These are phyloP conservation scores for Poecilia velifera DNA, from an alignment of 2,797 vertebrate genomes.

Conservation along the genomic window DNA sequence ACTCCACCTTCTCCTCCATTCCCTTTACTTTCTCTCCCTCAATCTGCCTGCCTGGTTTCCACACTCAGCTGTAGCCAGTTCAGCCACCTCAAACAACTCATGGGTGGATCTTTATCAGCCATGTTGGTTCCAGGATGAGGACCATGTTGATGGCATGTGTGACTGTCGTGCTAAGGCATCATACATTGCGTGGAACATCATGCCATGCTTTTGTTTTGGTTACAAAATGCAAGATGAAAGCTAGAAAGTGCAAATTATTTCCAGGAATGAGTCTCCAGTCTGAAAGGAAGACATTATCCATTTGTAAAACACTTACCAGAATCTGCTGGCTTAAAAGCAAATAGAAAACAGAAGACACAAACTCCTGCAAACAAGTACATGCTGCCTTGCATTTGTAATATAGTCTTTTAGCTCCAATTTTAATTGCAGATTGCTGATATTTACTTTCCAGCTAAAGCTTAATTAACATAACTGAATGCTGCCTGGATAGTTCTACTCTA, in stretches of 20 bases:
- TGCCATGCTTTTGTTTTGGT: background rate
- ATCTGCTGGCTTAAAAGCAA: background rate
- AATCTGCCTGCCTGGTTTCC: too few species aligned
- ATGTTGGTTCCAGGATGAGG: background rate
- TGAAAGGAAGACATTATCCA: background rate
- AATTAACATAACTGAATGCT: constrained; percentile 71
- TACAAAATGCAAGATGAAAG: background rate
- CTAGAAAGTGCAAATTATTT: background rate
- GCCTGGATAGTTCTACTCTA: constrained; percentile 56
- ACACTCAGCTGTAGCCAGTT: too few species aligned
- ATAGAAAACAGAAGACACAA: background rate
- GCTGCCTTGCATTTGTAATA: background rate
- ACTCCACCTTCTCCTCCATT: too few species aligned
- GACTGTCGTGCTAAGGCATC: background rate
- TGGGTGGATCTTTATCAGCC: background rate
- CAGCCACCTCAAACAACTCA: background rate
- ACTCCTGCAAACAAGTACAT: background rate
- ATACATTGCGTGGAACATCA: background rate
- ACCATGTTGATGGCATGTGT: background rate
- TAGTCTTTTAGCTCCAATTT: background rate
- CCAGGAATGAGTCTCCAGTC: background rate
- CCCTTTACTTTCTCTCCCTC: too few species aligned
- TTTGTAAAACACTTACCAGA: background rate
- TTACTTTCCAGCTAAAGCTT: constrained; percentile 58
- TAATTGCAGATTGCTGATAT: constrained; percentile 33